Evolutionary conservation across 2,113 vertebrate genomes (phyloP), one percentile per base, ranked within the genome.

Genomic region (Podocnemis expansa): DNA sequence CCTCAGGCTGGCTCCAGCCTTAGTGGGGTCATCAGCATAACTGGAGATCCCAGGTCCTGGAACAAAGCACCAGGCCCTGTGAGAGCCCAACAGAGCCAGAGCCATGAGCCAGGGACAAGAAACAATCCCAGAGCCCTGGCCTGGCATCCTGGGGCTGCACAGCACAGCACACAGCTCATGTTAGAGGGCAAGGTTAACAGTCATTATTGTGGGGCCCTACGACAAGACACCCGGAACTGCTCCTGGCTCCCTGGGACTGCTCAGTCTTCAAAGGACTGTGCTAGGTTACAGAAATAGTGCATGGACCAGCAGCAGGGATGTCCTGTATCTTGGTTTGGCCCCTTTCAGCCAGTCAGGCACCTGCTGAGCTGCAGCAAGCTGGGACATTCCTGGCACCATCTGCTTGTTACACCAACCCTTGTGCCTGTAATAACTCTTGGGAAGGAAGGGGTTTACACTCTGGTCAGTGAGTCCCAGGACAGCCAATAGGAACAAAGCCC

Each of bases 31-130:
- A 0, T 90, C 84, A 41, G 79, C 16, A 0, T 97, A 97, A 27
- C 94, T 93, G n/a, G 97, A 95, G 88, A 98, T 95, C 43, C 97
- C 97, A 4, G 95, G 87, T 11, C 97, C 97, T 97, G 93, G 31
- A 93, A 94, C 3, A 55, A 78, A 49, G 47, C 54, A 43, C 11
- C 31, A 6, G 24, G 98, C 97, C 29, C 16, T 10, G 38, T 49
- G 56, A 49, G n/a, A 54, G 56, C 25, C 29, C 2, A 47, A 25
- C 1, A 97, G 21, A 52, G 51, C 47, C 63, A n/a, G 25, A 80
- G 6, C 16, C 56, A 12, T n/a, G 55, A 55, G 27, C 60, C 4
- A 3, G 54, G 17, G 38, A 7, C 63, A 8, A 24, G 47, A 31
- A 5, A 67, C 10, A 1, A 0, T 0, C 13, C 31, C 31, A 2